Evolutionary conservation across 2,888 invertebrate genomes (phyloP).

Genomic region (Drosophila paramelanica): DNA sequence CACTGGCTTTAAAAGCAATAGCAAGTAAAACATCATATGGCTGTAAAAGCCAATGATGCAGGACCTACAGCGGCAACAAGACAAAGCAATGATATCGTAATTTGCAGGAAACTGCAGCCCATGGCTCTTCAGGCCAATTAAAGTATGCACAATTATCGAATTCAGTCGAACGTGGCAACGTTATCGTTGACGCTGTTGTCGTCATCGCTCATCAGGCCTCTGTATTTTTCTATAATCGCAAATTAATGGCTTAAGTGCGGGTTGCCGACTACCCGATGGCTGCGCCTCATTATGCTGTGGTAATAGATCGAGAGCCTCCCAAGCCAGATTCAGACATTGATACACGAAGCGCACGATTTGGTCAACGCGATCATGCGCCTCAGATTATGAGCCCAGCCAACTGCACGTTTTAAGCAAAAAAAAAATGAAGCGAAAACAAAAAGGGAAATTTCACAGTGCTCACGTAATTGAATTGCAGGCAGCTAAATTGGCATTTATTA

Average conservation of each 20-base stretch:
- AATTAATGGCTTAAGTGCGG: constrained; percentile 54
- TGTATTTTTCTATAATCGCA: constrained; percentile 35
- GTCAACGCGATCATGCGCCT: constrained; percentile 42
- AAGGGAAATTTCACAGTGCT: constrained; percentile 75
- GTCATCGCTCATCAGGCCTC: constrained; percentile 52
- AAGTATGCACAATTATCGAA: constrained; percentile 71
- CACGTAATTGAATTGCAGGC: constrained; percentile 79
- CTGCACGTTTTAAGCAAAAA: constrained; percentile 66
- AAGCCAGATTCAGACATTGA: constrained; percentile 37
- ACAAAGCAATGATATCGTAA: constrained; percentile 10
- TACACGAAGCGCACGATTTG: constrained; percentile 69
- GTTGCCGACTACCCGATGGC: constrained; percentile 34
- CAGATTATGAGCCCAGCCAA: constrained; percentile 66
- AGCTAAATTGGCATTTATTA: constrained; percentile 78
- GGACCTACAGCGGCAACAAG: constrained; percentile 3
- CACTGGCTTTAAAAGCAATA: constrained; percentile 50
- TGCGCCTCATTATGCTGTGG: constrained; percentile 52
- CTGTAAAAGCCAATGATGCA: background rate
- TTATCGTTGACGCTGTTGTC: constrained; percentile 15
- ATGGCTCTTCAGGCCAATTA: constrained; percentile 32
- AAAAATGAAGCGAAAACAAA: constrained; percentile 43
- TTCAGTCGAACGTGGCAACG: constrained; percentile 66
- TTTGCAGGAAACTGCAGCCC: constrained; percentile 21
- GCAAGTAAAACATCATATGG: constrained; percentile 38
- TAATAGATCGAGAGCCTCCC: constrained; percentile 48